Base-by-base conservation (phyloP, 53 echinoderm and acorn worm species). In the Actinopyga echinites region DNA sequence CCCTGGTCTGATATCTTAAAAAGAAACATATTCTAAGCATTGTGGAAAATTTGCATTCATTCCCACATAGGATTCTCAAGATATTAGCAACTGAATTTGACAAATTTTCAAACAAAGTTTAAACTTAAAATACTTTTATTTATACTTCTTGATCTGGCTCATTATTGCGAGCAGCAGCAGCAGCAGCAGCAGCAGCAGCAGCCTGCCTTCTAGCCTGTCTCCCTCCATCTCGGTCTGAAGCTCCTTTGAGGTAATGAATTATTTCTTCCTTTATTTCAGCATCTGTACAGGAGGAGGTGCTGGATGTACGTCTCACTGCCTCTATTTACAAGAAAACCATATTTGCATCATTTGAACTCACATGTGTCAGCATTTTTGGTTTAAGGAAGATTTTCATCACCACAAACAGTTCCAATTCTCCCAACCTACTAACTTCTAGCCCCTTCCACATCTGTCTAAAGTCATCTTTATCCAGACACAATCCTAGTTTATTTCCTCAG, bases 221-320 rank as follows among this genome's bases (percentile, higher is more conserved):
- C 21, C 69, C 69, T 35, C 69, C 38, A 35, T 34, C 69, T 13
- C 69, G 12, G 19, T 69, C 69, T 69, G 38, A 69, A 69, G 38
- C 34, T 1, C 40, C 31, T 17, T 69, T 38, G 33, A 69, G 38
- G 19, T 35, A 69, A 21, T 69, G 35, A 3, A 69, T 69, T 22
- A 69, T 37, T 19, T 69, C 69, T 17, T 69, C 69, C 38, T 69
- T 69, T 69, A 69, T 29, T 33, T 69, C 30, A 37, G 69, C 69
- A 37, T 69, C 38, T 33, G 69, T 36, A 35, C 37, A 69, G 34
- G 69, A 69, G 34, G 32, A 69, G 32, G 36, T 61, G 30, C 23
- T 22, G 28, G 32, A 6, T 11, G 20, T 69, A 35, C 69, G 33
- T 69, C 35, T 69, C 62, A 62, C 62, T 0, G 62, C 62, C 25